Percentiles rank a stretch among this genome's conserved stretches.
Conservation (phyloP, 1,140 invertebrate species). For the Homalodisca vitripennis region DNA sequence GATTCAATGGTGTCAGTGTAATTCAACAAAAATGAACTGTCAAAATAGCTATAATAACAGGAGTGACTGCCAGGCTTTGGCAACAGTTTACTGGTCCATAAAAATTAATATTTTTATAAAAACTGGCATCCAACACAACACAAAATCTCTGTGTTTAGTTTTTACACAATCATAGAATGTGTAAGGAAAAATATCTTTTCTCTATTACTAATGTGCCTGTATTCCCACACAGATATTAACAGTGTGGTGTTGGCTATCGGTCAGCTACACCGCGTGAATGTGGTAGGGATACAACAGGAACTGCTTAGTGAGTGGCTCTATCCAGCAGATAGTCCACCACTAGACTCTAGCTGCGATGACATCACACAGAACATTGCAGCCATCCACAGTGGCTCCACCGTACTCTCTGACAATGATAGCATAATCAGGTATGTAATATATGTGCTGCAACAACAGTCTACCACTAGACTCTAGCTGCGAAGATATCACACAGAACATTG, state of each 20-base stretch:
- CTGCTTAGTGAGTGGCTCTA: slow-evolving; percentile 49
- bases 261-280: slow-evolving; percentile 45
- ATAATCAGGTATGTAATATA: slow-evolving; percentile 45
- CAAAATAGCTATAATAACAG: no score
- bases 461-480: slow-evolving; percentile 25
- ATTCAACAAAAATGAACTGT: no score
- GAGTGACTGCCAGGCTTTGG: no score
- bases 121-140: no score
- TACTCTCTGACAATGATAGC: slow-evolving; percentile 43
- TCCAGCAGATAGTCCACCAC: slow-evolving; percentile 31
- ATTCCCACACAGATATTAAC: slow-evolving; percentile 50
- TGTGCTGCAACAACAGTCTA: background rate
- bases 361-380: slow-evolving; percentile 12
- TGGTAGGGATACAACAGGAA: slow-evolving; percentile 44
- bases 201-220: no score
- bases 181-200: no score
- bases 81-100: no score
- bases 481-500: slow-evolving; percentile 30
- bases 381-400: slow-evolving; percentile 30
- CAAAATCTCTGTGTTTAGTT: no score
- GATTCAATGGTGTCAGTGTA: no score
- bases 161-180: no score
- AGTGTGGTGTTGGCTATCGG: slow-evolving; percentile 44
- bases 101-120: no score
- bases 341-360: slow-evolving; percentile 33